Percentiles rank a stretch among this genome's conserved stretches.
These are phyloP conservation scores for Hiodon alosoides DNA, from an alignment of 2,113 vertebrate species.

Conservation along the genomic window DNA sequence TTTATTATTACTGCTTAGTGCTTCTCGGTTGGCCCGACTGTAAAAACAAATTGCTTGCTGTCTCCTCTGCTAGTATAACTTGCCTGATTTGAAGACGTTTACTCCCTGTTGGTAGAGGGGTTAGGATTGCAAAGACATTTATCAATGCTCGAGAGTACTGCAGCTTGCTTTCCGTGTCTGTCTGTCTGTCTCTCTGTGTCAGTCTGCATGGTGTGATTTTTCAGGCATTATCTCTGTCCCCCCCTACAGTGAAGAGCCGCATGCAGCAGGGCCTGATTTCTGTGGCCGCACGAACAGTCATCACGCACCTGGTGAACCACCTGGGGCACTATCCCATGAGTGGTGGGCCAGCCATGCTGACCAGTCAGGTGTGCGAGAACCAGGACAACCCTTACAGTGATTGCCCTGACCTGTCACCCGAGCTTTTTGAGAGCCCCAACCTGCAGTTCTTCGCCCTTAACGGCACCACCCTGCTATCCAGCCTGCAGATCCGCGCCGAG, in stretches of 20 bases:
- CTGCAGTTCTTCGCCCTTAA: constrained; percentile 94
- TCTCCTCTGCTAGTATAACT: not conserved
- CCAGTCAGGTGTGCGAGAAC: constrained; percentile 95
- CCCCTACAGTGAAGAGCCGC: constrained; percentile 79
- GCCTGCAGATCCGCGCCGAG: constrained; percentile 85
- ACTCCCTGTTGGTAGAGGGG: not conserved
- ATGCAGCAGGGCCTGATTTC: constrained; percentile 95
- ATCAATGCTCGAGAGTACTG: not conserved
- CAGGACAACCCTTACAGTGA: constrained; percentile 93
- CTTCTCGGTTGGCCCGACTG: constrained; percentile 29
- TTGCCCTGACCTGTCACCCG: constrained; percentile 84
- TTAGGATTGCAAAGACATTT: not conserved
- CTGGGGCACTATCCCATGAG: constrained; percentile 96
- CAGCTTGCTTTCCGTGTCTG: not conserved
- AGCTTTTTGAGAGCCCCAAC: constrained; percentile 95
- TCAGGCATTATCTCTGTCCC: constrained; percentile 23
- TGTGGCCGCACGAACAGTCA: constrained; percentile 93
- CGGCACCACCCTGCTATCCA: constrained; percentile 81
- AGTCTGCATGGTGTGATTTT: not conserved
- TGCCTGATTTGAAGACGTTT: no score
- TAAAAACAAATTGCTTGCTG: constrained; percentile 20
- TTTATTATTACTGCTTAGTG: not conserved
- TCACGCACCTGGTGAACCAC: constrained; percentile 94
- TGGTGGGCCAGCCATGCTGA: constrained; percentile 91
- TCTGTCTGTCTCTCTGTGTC: not conserved